phyloP scores from a whole-genome alignment of 2,113 vertebrate species.

The Sitta europaea region DNA sequence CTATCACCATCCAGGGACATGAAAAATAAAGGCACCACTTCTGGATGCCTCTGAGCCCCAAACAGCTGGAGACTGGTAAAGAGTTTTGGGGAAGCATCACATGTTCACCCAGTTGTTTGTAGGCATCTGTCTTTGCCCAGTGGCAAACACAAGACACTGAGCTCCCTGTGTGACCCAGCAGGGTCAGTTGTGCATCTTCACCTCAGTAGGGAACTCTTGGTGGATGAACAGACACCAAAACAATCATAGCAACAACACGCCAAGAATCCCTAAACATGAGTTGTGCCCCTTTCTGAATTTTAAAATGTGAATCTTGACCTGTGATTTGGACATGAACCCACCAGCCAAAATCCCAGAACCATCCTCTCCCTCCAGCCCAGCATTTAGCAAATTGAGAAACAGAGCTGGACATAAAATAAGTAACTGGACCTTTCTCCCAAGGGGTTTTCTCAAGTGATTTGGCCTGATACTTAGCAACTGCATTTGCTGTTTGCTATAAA shows the following conservation, averaged over 20 bases:
- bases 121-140: neutral
- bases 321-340: neutral
- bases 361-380: neutral
- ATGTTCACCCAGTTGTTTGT: neutral
- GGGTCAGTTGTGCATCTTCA: neutral
- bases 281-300: neutral
- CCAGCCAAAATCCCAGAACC: neutral
- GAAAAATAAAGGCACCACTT: neutral
- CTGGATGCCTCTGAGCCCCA: neutral
- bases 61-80: neutral
- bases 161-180: neutral
- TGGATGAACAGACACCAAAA: neutral
- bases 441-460: neutral
- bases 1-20: neutral
- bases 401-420: neutral
- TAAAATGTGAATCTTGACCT: neutral
- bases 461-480: neutral
- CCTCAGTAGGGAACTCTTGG: neutral
- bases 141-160: neutral
- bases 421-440: neutral
- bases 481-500: neutral
- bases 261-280: neutral
- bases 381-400: neutral
- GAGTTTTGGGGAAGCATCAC: neutral
- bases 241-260: fast-evolving